phyloP scores from a whole-genome alignment of 2,113 vertebrate genomes.

The Bos indicus region DNA sequence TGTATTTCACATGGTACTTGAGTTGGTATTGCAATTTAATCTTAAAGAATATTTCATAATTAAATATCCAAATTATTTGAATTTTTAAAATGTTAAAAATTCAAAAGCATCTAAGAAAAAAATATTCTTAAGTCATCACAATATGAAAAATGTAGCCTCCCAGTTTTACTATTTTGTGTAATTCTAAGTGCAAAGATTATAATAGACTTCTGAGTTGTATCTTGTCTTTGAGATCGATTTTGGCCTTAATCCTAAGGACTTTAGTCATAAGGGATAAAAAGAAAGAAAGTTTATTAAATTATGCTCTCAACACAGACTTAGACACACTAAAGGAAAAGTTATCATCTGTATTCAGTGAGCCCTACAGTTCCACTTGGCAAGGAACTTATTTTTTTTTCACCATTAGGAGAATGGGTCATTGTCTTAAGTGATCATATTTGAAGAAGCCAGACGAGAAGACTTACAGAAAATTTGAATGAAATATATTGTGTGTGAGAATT shows the following conservation, averaged over 20 bases:
- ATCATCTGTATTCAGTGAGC: background rate
- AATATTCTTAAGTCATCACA: background rate
- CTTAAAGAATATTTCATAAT: constrained; percentile 48
- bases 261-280: background rate
- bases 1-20: background rate
- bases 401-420: background rate
- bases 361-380: background rate
- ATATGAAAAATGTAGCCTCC: background rate
- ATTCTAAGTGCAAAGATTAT: background rate
- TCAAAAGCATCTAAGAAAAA: background rate
- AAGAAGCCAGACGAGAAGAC: background rate
- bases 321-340: background rate
- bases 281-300: background rate
- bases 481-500: background rate
- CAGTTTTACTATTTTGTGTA: background rate
- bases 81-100: background rate
- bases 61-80: constrained; percentile 28
- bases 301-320: background rate
- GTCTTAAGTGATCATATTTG: background rate
- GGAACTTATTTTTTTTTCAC: background rate
- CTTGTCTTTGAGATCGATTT: background rate
- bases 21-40: constrained; percentile 35
- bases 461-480: background rate
- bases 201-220: background rate
- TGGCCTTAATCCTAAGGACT: background rate